Conservation (phyloP, 2,888 invertebrate species). For the Agonopterix heracliana region DNA sequence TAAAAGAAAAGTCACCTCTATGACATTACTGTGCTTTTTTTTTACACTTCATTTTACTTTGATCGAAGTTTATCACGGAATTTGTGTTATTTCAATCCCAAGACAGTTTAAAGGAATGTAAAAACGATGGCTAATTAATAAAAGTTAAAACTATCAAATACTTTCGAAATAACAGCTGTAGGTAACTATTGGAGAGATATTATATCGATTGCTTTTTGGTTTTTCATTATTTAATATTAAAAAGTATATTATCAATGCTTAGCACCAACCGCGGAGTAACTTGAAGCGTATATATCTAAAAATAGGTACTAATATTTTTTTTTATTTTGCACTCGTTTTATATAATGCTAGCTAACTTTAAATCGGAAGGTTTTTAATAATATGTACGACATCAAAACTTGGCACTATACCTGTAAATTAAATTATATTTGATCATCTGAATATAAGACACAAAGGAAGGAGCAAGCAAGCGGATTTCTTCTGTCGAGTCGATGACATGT, state of each 20-base stretch:
- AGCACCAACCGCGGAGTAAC: slow-evolving; percentile 48
- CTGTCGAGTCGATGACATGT: no score
- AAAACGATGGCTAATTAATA: no score
- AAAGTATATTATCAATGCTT: slow-evolving; percentile 26
- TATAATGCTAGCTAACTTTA: slow-evolving; percentile 18
- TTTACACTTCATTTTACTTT: no score
- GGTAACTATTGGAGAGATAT: slow-evolving; percentile 34
- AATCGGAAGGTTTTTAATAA: slow-evolving; percentile 6
- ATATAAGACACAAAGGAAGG: neutral
- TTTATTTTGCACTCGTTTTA: slow-evolving; percentile 21
- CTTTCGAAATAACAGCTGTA: slow-evolving; percentile 2
- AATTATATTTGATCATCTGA: neutral
- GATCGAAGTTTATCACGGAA: no score
- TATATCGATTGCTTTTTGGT: slow-evolving; percentile 39
- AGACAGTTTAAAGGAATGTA: no score
- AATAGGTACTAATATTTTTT: slow-evolving; percentile 12
- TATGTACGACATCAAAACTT: slow-evolving; percentile 16
- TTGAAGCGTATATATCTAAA: slow-evolving; percentile 16
- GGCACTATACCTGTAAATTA: slow-evolving; percentile 24
- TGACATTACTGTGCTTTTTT: no score
- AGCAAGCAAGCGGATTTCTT: no score
- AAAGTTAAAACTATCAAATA: no score
- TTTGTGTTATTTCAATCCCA: no score
- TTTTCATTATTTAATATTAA: slow-evolving; percentile 14
- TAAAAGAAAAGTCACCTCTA: no score